These are phyloP conservation scores for Poliocrania exsul DNA, from an alignment of 2,797 vertebrate species.

Conservation along the genomic window DNA sequence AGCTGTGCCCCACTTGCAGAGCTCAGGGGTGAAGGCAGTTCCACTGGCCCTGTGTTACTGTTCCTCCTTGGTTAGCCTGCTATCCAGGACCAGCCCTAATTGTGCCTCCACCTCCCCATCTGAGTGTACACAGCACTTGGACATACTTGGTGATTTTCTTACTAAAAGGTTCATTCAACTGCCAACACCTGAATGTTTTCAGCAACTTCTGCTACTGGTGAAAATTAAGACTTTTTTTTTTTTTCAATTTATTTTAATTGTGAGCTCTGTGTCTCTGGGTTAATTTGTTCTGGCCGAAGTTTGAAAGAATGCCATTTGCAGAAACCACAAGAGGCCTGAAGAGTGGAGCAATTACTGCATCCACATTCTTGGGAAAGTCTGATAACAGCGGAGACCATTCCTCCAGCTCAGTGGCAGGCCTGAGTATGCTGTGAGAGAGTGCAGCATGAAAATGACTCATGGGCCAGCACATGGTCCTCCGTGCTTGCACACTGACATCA, in stretches of 20 bases:
- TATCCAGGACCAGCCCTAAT: neutral
- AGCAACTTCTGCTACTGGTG: neutral
- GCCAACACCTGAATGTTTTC: neutral
- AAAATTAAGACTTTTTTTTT: neutral
- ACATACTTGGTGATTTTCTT: neutral
- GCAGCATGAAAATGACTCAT: slow-evolving; percentile 55
- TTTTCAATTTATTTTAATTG: neutral
- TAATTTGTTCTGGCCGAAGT: slow-evolving; percentile 46
- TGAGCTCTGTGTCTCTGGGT: neutral
- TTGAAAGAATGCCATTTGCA: slow-evolving; percentile 63
- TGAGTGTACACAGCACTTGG: neutral
- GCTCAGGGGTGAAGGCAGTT: neutral
- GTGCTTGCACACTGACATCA: slow-evolving; percentile 50
- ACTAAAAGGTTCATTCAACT: rapidly evolving
- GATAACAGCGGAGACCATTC: slow-evolving; percentile 64
- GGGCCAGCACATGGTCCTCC: neutral
- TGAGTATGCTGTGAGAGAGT: slow-evolving; percentile 16
- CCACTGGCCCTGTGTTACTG: neutral
- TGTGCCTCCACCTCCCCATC: neutral
- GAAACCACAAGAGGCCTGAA: slow-evolving; percentile 69
- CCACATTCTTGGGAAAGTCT: slow-evolving; percentile 69
- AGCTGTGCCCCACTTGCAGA: neutral
- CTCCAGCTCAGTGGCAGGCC: slow-evolving; percentile 19
- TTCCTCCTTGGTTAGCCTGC: neutral
- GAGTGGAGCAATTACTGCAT: slow-evolving; percentile 51